phyloP scores from a whole-genome alignment of 2,888 invertebrate species.

The Troides helena region DNA sequence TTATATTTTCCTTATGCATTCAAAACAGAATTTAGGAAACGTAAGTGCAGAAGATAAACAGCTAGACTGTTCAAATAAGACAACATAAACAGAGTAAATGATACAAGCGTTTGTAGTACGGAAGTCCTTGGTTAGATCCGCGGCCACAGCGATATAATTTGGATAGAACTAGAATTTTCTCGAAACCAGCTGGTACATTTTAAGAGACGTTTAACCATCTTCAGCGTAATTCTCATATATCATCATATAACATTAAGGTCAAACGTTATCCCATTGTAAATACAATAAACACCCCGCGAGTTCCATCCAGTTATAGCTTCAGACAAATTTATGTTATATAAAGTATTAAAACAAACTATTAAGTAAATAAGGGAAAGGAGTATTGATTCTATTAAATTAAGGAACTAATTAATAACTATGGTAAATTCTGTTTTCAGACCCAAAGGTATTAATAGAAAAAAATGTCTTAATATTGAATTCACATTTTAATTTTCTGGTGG shows the following conservation, averaged over 20 bases:
- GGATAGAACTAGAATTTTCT: not conserved
- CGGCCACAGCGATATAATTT: not conserved
- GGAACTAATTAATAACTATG: not conserved
- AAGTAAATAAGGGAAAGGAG: not conserved
- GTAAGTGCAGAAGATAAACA: not conserved
- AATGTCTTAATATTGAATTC: no score
- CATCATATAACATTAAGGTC: not conserved
- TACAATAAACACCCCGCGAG: not conserved
- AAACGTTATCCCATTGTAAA: not conserved
- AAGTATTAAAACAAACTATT: not conserved
- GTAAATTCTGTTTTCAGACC: no score
- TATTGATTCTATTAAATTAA: not conserved
- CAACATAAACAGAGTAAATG: not conserved
- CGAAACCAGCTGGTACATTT: not conserved
- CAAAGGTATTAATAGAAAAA: no score
- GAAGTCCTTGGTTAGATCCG: not conserved
- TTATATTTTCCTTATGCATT: slow-evolving; percentile 5
- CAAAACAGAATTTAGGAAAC: not conserved
- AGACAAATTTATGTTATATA: not conserved
- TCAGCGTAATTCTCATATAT: not conserved
- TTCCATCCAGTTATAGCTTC: not conserved
- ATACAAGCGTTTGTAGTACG: not conserved
- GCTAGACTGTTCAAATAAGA: not conserved
- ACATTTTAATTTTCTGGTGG: no score
- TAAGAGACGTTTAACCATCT: not conserved